Conservation (phyloP, 2,888 invertebrate species). For the Chironomus riparius region DNA sequence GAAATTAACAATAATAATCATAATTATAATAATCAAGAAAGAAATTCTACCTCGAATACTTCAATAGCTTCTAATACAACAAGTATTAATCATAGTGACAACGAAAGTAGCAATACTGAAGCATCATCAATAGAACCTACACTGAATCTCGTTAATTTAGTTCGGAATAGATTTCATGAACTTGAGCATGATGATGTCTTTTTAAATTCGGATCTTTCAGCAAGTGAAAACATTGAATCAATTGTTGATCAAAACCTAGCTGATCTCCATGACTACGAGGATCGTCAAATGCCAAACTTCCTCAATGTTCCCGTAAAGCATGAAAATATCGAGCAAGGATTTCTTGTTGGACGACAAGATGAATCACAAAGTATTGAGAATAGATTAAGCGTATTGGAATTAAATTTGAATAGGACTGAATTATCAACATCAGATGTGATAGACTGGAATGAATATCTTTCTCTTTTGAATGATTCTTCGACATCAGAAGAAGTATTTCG, state of each 20-base stretch:
- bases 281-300: neutral
- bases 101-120: conserved; percentile 9
- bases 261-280: conserved; percentile 48
- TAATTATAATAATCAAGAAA: conserved; percentile 30
- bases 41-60: neutral
- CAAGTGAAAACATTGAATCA: conserved; percentile 37
- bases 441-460: conserved; percentile 28
- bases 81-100: conserved; percentile 3
- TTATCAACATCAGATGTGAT: conserved; percentile 9
- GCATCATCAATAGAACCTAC: conserved; percentile 34
- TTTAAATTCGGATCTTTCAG: conserved; percentile 39
- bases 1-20: conserved; percentile 30
- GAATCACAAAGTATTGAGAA: conserved; percentile 41
- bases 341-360: conserved; percentile 42
- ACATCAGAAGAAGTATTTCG: neutral
- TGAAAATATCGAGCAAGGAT: conserved; percentile 40
- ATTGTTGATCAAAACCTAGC: conserved; percentile 51
- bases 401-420: neutral
- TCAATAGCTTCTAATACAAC: neutral
- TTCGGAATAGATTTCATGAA: neutral
- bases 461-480: conserved; percentile 1
- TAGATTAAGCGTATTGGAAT: conserved; percentile 31
- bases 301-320: conserved; percentile 38
- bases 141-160: conserved; percentile 28
- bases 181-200: conserved; percentile 35